Percentiles rank a stretch among this genome's conserved stretches.
phyloP scores from a whole-genome alignment of 2,113 vertebrate species.

The Herpailurus yagouaroundi region DNA sequence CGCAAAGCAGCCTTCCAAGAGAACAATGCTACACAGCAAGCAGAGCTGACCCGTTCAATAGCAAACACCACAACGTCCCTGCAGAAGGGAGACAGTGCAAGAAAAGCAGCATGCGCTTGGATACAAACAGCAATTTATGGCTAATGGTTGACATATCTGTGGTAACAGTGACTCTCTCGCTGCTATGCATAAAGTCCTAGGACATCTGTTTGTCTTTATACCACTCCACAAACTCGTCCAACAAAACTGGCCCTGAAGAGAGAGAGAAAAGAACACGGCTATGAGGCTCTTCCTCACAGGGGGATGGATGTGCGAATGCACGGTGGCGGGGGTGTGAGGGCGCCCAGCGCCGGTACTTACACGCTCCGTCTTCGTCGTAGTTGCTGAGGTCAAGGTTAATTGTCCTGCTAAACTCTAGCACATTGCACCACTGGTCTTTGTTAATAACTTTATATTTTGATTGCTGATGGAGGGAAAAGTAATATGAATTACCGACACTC shows the following conservation, averaged over 20 bases:
- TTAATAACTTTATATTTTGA: slow-evolving; percentile 99
- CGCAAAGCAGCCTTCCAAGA: slow-evolving; percentile 91
- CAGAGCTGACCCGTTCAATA: slow-evolving; percentile 87
- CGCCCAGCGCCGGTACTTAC: slow-evolving; percentile 87
- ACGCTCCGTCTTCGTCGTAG: slow-evolving; percentile 99
- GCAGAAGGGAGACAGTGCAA: slow-evolving; percentile 84
- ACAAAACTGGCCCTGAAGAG: slow-evolving; percentile 96
- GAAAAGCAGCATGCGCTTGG: slow-evolving; percentile 91
- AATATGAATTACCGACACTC: slow-evolving; percentile 62
- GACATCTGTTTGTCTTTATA: slow-evolving; percentile 99
- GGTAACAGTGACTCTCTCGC: slow-evolving; percentile 88
- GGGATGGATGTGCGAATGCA: fast-evolving
- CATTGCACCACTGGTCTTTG: slow-evolving; percentile 99
- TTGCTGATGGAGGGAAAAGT: slow-evolving; percentile 90
- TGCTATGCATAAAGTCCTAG: slow-evolving; percentile 90
- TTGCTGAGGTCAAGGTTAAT: slow-evolving; percentile 99
- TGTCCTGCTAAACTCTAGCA: slow-evolving; percentile 99
- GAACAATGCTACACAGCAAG: slow-evolving; percentile 89
- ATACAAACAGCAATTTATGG: slow-evolving; percentile 90
- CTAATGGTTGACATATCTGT: slow-evolving; percentile 88
- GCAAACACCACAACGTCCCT: slow-evolving; percentile 88
- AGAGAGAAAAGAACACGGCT: slow-evolving; percentile 49
- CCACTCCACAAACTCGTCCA: slow-evolving; percentile 99
- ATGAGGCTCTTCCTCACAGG: neutral
- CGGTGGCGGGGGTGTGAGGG: neutral